Percentiles rank a stretch among this genome's conserved stretches.
These are phyloP conservation scores for Megaleporinus macrocephalus DNA, from an alignment of 2,113 vertebrate species.

Conservation along the genomic window DNA sequence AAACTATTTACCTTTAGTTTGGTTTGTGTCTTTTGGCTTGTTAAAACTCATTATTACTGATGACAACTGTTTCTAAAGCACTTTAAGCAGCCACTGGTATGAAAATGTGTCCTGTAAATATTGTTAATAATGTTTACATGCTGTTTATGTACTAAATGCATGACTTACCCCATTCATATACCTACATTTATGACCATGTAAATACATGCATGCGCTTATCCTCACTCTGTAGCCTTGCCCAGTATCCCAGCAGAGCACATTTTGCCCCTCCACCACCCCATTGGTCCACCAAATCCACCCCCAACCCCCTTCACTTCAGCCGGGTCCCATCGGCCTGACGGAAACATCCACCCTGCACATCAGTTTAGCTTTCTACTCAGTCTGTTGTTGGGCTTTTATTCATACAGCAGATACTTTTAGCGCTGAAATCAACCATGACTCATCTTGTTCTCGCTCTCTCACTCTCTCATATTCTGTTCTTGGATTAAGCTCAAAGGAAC, in stretches of 20 bases:
- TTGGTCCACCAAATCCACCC: constrained; percentile 58
- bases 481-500: background rate
- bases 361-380: constrained; percentile 58
- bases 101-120: too few species aligned
- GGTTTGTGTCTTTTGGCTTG: too few species aligned
- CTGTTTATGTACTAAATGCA: constrained; percentile 9
- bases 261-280: constrained; percentile 62
- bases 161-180: background rate
- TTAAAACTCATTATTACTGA: too few species aligned
- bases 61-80: too few species aligned
- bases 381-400: constrained; percentile 63
- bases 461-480: background rate
- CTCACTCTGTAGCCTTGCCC: constrained; percentile 52
- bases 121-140: too few species aligned
- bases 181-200: background rate
- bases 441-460: background rate
- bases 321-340: constrained; percentile 64
- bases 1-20: too few species aligned
- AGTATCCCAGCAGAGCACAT: constrained; percentile 72
- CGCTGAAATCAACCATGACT: constrained; percentile 29
- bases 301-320: constrained; percentile 49
- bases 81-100: too few species aligned
- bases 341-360: constrained; percentile 79
- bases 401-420: constrained; percentile 56
- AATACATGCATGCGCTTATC: constrained; percentile 55